Conservation (phyloP, 2,113 vertebrate genomes). For the Notarius lentiginosus region DNA sequence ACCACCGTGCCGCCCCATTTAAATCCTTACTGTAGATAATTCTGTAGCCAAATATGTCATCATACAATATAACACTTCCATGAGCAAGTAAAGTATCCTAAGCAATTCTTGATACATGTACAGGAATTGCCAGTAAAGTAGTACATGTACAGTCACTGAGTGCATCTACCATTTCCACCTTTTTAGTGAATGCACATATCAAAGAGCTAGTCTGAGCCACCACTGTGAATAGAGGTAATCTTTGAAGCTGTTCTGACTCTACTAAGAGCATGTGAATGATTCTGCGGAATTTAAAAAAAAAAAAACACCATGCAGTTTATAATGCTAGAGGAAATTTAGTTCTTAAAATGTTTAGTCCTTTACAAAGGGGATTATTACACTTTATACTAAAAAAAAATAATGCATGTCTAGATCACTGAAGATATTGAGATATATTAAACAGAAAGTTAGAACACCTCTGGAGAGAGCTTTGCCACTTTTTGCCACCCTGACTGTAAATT, state of each 20-base stretch:
- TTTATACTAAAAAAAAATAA: not conserved
- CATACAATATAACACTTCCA: not conserved
- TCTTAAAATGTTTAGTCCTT: not conserved
- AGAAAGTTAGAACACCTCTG: not conserved
- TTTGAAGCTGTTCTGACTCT: not conserved
- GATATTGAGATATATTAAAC: not conserved
- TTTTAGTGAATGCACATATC: conserved; percentile 10
- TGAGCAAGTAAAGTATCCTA: not conserved
- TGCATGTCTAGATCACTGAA: not conserved
- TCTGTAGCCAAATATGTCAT: no score
- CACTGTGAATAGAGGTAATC: conserved; percentile 4
- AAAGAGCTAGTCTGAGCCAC: conserved; percentile 3
- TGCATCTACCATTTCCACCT: not conserved
- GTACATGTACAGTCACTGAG: not conserved
- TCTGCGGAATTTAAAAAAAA: not conserved
- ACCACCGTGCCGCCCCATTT: no score
- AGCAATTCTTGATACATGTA: not conserved
- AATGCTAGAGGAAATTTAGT: not conserved
- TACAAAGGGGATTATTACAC: not conserved
- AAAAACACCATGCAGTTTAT: not conserved
- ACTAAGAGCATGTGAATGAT: not conserved
- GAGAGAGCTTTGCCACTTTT: not conserved
- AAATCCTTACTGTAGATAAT: no score
- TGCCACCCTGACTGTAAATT: not conserved
- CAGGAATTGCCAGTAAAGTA: not conserved